These are phyloP conservation scores for Typhlomys cinereus DNA, from an alignment of 2,113 vertebrate species.

Conservation along the genomic window DNA sequence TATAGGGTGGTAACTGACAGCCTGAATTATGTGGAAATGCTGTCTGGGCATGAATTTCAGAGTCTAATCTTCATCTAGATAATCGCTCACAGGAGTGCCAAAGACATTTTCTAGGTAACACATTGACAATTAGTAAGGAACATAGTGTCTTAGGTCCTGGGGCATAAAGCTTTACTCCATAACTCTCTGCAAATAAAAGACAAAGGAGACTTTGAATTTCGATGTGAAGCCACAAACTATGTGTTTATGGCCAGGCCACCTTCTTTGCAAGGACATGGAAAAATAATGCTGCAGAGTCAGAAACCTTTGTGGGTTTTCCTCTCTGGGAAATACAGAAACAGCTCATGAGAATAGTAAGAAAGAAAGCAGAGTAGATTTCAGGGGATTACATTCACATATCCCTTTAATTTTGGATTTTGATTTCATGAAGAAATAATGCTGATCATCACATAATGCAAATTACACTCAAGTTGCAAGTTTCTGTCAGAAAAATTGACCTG, in stretches of 20 bases:
- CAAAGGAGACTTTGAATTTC: slow-evolving; percentile 23
- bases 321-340: neutral
- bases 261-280: slow-evolving; percentile 4
- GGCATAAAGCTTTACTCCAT: neutral
- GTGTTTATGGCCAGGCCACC: neutral
- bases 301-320: neutral
- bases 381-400: neutral
- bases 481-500: neutral
- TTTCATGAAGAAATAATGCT: neutral
- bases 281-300: neutral
- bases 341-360: neutral
- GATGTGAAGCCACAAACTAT: neutral
- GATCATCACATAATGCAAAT: neutral
- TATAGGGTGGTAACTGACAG: neutral
- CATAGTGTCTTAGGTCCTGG: neutral
- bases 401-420: neutral
- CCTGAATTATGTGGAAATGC: neutral
- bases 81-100: slow-evolving; percentile 12
- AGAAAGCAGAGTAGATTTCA: neutral
- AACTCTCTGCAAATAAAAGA: neutral
- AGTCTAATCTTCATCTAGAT: neutral
- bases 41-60: neutral
- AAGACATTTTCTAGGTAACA: neutral
- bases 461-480: slow-evolving; percentile 1
- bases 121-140: neutral